Evolutionary conservation across 1,140 invertebrate genomes (phyloP).

Genomic region (Plutomurus gul): DNA sequence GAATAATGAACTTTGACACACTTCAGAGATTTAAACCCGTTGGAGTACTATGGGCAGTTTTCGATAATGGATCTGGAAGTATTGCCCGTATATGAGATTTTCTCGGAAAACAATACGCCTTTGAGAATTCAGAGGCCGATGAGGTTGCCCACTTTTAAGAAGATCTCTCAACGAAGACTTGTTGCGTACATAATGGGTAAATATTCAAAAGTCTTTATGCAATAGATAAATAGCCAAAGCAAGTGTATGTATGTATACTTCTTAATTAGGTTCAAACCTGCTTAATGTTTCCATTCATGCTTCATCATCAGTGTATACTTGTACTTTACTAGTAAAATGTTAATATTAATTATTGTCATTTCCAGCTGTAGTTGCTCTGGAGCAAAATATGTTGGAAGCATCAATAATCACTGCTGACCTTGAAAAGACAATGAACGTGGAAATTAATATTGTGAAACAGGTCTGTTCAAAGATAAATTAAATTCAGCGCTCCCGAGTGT

Average conservation of each 20-base stretch:
- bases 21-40: background rate
- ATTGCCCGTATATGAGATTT: slow-evolving; percentile 24
- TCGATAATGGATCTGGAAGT: slow-evolving; percentile 14
- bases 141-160: slow-evolving; percentile 32
- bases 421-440: slow-evolving; percentile 43
- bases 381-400: slow-evolving; percentile 50
- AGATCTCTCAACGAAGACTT: slow-evolving; percentile 14
- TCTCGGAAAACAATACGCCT: slow-evolving; percentile 21
- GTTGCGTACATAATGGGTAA: slow-evolving; percentile 41
- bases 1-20: background rate
- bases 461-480: background rate
- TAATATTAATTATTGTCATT: background rate
- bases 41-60: background rate
- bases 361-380: slow-evolving; percentile 47
- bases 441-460: slow-evolving; percentile 41
- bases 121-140: slow-evolving; percentile 37
- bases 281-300: too few relatives aligned
- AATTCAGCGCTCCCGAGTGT: too few relatives aligned
- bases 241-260: too few relatives aligned
- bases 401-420: slow-evolving; percentile 28
- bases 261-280: too few relatives aligned
- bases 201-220: too few relatives aligned
- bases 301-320: background rate
- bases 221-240: too few relatives aligned
- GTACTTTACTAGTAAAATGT: background rate